A percentile compares a stretch with the other conserved stretches of the same genome.
Evolutionary conservation across 1,140 invertebrate genomes (phyloP).

Genomic region (Plutomurus gul): DNA sequence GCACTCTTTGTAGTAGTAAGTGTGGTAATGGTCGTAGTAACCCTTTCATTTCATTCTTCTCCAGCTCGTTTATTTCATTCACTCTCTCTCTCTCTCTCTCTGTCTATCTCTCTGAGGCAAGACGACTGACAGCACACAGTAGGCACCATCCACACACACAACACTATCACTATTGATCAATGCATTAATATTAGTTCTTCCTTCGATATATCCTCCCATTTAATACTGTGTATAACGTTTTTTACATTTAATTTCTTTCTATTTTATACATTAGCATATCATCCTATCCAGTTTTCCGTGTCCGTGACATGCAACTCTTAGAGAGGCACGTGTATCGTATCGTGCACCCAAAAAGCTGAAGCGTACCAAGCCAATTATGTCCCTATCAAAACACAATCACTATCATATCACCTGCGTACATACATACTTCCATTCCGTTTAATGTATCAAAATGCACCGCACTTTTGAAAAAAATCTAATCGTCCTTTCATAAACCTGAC

Average conservation of each 20-base stretch:
- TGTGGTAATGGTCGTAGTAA: background rate
- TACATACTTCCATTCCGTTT: background rate
- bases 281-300: background rate
- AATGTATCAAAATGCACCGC: background rate
- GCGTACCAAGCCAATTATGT: conserved; percentile 18
- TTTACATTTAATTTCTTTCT: background rate
- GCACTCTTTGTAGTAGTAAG: background rate
- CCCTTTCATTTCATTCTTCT: background rate
- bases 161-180: background rate
- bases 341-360: background rate
- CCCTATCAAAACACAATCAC: conserved; percentile 38
- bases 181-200: too few species aligned
- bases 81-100: background rate
- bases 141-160: background rate
- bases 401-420: background rate
- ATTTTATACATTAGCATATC: background rate
- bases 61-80: conserved; percentile 1
- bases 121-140: background rate
- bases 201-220: background rate
- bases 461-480: conserved; percentile 4
- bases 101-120: background rate
- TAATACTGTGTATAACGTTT: background rate
- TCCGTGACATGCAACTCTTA: background rate
- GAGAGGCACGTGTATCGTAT: background rate
- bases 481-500: conserved; percentile 38